Evolutionary conservation across 2,888 invertebrate genomes (phyloP), one percentile per base, ranked within the genome.

Genomic region (Ormyrus labotus): DNA sequence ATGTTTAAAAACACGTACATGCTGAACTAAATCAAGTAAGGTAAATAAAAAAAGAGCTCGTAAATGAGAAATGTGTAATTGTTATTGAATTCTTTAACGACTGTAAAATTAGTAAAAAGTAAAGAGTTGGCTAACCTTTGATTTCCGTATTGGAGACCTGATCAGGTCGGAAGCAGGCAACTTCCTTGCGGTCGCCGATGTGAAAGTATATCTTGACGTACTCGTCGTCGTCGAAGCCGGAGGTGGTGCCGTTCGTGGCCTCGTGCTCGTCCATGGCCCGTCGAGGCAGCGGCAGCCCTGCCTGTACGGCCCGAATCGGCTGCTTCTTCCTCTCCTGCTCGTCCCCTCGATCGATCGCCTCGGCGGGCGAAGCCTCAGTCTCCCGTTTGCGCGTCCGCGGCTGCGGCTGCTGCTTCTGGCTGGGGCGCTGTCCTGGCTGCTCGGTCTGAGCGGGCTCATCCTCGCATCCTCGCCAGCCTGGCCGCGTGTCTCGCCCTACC

Each of bases 191-290:
- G 79, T 89, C 88, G 69, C 89, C 90, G 84, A 90, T 87, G 81
- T 87, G 83, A 81, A 90, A 90, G 84, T 90, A 85, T 71, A 90
- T 87, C 82, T 87, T 87, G 78, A 86, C 87, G 83, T 85, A 87
- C 75, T 88, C 87, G 83, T 88, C 87, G 83, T 89, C 87, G 81
- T 89, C 83, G 82, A 83, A 84, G 82, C 82, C 85, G 11, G 69
- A 81, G 82, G 85, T 87, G 84, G 87, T 89, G 85, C 89, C 89
- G 87, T 90, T 90, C 82, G 85, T 87, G 82, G 85, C 85, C 85
- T 86, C 85, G 84, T 88, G 87, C 85, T 90, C 89, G 86, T 90
- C 90, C 90, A 90, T 90, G 89, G 89, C 88, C 88, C 85, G 83
- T 83, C 5, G 13, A 60, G 61, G 58, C 34, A 6, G 9, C 11